These are phyloP conservation scores for Spheniscus mendiculus DNA, from an alignment of 2,113 vertebrate genomes.

Conservation along the genomic window DNA sequence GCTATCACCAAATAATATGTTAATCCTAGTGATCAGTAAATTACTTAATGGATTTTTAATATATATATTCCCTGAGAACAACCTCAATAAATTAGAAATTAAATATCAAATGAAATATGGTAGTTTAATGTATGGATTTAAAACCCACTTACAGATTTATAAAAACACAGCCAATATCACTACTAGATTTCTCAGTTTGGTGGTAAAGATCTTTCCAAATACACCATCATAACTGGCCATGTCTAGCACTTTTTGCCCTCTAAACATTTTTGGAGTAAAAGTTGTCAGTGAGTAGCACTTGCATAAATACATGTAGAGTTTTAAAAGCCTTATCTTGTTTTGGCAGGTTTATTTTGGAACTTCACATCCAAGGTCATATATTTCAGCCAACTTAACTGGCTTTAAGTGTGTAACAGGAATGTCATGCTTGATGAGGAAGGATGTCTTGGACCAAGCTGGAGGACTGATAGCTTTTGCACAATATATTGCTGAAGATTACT, in stretches of 20 bases:
- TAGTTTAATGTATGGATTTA: background rate
- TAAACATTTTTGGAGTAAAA: background rate
- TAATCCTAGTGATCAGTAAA: background rate
- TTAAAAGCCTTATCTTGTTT: background rate
- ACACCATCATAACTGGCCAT: rapidly evolving
- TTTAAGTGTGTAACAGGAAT: conserved; percentile 98
- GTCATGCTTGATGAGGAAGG: conserved; percentile 98
- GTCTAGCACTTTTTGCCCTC: background rate
- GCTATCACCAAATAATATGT: background rate
- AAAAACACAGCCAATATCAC: background rate
- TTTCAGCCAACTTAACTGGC: conserved; percentile 95
- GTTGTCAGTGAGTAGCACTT: background rate
- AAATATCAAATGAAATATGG: background rate
- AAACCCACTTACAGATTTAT: background rate
- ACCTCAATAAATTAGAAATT: background rate
- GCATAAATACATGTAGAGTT: background rate
- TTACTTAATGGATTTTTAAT: background rate
- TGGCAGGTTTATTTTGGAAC: conserved; percentile 96
- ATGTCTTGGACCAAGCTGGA: conserved; percentile 94
- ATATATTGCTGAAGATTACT: conserved; percentile 98
- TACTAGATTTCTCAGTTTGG: background rate
- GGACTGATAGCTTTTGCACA: conserved; percentile 95
- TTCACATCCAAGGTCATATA: conserved; percentile 96
- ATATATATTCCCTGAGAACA: background rate
- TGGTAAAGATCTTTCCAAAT: background rate